These are phyloP conservation scores for Lampris incognitus DNA, from an alignment of 2,113 vertebrate genomes.

Conservation along the genomic window DNA sequence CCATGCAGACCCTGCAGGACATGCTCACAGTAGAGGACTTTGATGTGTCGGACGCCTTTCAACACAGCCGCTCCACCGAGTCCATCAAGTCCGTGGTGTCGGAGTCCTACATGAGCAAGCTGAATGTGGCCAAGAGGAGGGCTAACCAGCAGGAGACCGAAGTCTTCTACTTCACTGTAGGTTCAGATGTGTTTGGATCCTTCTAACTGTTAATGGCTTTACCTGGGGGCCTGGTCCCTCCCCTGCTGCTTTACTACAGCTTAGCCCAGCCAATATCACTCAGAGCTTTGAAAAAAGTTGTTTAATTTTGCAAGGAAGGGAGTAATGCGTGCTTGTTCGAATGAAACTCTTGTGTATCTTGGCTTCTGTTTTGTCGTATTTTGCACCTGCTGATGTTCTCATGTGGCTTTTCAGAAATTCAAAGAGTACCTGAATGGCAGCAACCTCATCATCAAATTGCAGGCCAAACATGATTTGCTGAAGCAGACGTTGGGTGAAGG, in stretches of 20 bases:
- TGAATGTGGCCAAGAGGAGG: constrained; percentile 94
- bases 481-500: constrained; percentile 98
- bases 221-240: too few relatives aligned
- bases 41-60: constrained; percentile 97
- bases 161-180: constrained; percentile 97
- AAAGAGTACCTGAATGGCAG: constrained; percentile 98
- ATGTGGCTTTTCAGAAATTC: constrained; percentile 88
- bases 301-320: constrained; percentile 22
- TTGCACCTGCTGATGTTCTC: constrained; percentile 41
- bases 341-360: constrained; percentile 12
- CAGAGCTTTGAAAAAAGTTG: constrained; percentile 23
- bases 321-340: constrained; percentile 41
- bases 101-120: constrained; percentile 97
- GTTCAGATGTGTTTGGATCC: constrained; percentile 54
- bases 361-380: constrained; percentile 37
- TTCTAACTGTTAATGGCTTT: background rate
- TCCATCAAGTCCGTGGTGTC: constrained; percentile 94
- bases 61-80: constrained; percentile 97
- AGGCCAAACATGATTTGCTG: constrained; percentile 97
- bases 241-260: constrained; percentile 14
- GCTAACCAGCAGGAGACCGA: constrained; percentile 98
- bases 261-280: constrained; percentile 20
- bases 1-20: constrained; percentile 98
- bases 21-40: constrained; percentile 99
- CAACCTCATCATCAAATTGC: constrained; percentile 99